Evolutionary conservation across 2,888 invertebrate species (phyloP).

Genomic region (Glyphotaelius pellucidus): DNA sequence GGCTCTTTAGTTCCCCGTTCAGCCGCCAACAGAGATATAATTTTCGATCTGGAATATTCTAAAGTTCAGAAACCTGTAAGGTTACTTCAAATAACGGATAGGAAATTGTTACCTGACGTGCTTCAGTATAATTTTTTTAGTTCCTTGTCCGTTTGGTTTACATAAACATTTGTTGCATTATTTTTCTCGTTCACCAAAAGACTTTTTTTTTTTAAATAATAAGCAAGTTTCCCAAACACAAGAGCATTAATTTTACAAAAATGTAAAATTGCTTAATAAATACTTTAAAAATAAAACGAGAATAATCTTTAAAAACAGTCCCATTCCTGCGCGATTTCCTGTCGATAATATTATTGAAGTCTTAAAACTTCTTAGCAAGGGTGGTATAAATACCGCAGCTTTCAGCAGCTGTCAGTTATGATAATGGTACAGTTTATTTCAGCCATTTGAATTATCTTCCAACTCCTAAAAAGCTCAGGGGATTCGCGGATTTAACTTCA

Average conservation of each 20-base stretch:
- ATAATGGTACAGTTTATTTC: slow-evolving; percentile 37
- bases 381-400: not conserved
- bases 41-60: not conserved
- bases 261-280: not conserved
- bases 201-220: not conserved
- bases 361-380: not conserved
- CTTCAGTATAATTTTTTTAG: too few relatives aligned
- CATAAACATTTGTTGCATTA: too few relatives aligned
- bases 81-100: not conserved
- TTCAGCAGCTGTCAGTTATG: slow-evolving; percentile 41
- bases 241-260: not conserved
- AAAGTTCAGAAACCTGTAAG: not conserved
- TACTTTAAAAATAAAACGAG: not conserved
- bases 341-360: not conserved
- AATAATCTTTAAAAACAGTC: not conserved
- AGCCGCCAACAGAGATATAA: not conserved
- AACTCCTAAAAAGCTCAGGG: slow-evolving; percentile 2
- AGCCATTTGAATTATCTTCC: slow-evolving; percentile 33
- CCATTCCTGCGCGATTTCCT: not conserved
- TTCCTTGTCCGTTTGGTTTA: not conserved
- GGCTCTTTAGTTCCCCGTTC: not conserved
- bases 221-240: not conserved
- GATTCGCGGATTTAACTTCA: slow-evolving; percentile 30
- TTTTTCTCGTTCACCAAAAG: not conserved
- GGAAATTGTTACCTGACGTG: not conserved